These are phyloP conservation scores for Latrodectus hesperus DNA, from an alignment of 2,888 invertebrate genomes.

Conservation along the genomic window DNA sequence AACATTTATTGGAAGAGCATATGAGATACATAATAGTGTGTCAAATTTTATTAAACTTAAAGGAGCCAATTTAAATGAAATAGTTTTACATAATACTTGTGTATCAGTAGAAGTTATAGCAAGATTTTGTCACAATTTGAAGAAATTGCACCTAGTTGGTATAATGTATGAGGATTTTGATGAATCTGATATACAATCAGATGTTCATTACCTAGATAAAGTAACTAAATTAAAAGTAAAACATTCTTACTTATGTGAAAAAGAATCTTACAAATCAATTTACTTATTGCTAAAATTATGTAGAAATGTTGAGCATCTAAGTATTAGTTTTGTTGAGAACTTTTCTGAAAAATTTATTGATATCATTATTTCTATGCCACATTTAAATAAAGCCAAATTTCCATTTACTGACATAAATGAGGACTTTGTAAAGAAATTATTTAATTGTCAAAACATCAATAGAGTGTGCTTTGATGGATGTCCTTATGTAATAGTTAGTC, in stretches of 20 bases:
- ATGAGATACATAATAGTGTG: not conserved
- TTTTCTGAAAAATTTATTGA: not conserved
- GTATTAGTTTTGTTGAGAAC: not conserved
- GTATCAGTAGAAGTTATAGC: not conserved
- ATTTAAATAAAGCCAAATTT: not conserved
- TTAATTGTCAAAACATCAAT: not conserved
- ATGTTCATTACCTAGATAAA: not conserved
- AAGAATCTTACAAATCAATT: not conserved
- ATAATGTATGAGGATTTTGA: not conserved
- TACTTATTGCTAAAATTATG: not conserved
- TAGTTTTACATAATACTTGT: not conserved
- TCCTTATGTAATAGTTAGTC: not conserved
- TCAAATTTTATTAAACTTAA: not conserved
- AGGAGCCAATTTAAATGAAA: not conserved
- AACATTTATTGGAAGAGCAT: not conserved
- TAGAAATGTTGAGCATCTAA: not conserved
- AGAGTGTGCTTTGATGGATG: not conserved
- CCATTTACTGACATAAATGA: not conserved
- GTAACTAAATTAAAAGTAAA: not conserved
- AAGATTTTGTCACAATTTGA: not conserved
- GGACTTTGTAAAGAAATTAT: not conserved
- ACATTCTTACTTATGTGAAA: not conserved
- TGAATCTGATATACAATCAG: not conserved
- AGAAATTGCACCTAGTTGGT: not conserved
- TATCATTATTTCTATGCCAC: not conserved